A percentile compares a stretch with the other conserved stretches of the same genome.
phyloP scores from a whole-genome alignment of 2,888 invertebrate species.

The Caenorhabditis sinica region DNA sequence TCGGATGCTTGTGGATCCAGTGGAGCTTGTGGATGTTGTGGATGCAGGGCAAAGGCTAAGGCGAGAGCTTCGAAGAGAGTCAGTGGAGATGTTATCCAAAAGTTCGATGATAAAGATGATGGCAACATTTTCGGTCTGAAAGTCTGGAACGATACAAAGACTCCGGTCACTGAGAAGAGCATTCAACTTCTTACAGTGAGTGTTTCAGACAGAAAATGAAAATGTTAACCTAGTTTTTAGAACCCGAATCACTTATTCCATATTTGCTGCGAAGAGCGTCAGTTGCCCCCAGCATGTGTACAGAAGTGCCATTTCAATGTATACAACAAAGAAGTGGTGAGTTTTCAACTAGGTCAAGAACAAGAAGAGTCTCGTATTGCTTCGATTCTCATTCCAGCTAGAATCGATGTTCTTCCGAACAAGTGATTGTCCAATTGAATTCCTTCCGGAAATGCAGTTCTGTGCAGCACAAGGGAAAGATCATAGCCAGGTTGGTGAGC shows the following conservation, averaged over 20 bases:
- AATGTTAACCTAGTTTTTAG: conserved; percentile 30
- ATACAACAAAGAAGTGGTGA: conserved; percentile 66
- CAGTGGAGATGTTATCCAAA: conserved; percentile 28
- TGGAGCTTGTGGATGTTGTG: conserved; percentile 73
- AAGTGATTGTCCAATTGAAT: conserved; percentile 79
- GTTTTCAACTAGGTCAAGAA: conserved; percentile 25
- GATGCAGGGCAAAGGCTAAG: conserved; percentile 69
- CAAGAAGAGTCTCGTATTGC: neutral
- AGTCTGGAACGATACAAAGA: conserved; percentile 70
- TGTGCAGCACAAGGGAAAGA: conserved; percentile 80
- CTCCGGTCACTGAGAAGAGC: conserved; percentile 51
- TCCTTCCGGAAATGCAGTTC: conserved; percentile 79
- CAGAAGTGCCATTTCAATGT: conserved; percentile 73
- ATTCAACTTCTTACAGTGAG: conserved; percentile 58
- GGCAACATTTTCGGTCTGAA: conserved; percentile 72
- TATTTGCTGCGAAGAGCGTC: conserved; percentile 71
- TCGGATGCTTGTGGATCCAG: conserved; percentile 63
- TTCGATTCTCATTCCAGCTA: conserved; percentile 58
- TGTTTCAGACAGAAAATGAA: neutral
- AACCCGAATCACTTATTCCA: conserved; percentile 74
- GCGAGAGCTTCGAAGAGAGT: conserved; percentile 65
- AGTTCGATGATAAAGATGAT: conserved; percentile 62
- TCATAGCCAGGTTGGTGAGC: conserved; percentile 65
- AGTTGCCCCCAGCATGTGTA: conserved; percentile 68
- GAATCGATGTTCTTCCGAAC: conserved; percentile 80